These are phyloP conservation scores for Mesodorylaimus sp. DNA, from an alignment of 2,888 invertebrate species.

Conservation along the genomic window DNA sequence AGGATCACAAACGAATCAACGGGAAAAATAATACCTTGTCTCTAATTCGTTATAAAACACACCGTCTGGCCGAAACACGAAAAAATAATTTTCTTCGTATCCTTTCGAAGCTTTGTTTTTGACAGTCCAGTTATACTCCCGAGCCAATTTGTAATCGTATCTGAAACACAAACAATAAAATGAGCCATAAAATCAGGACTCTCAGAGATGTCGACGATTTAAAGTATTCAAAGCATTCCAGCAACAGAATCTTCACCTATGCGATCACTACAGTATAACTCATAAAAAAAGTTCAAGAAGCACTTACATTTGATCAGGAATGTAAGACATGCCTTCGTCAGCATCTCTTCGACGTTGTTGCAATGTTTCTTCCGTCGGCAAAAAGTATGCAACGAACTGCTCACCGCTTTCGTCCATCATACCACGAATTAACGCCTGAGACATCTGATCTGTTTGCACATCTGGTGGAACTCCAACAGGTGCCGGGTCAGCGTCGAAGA, in stretches of 20 bases:
- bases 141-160: slow-evolving; percentile 88
- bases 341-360: slow-evolving; percentile 67
- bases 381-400: slow-evolving; percentile 94
- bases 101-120: slow-evolving; percentile 48
- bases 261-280: neutral
- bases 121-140: slow-evolving; percentile 98
- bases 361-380: slow-evolving; percentile 79
- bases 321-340: slow-evolving; percentile 53
- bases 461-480: slow-evolving; percentile 66
- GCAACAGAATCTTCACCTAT: neutral
- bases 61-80: slow-evolving; percentile 32
- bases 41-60: slow-evolving; percentile 38
- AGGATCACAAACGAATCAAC: too few relatives aligned
- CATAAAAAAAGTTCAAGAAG: slow-evolving; percentile 1
- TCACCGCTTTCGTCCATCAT: slow-evolving; percentile 98
- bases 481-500: slow-evolving; percentile 94
- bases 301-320: slow-evolving; percentile 49
- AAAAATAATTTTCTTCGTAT: slow-evolving; percentile 37
- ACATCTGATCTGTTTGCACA: slow-evolving; percentile 87
- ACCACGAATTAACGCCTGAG: slow-evolving; percentile 96
- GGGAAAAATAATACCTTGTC: slow-evolving; percentile 32
- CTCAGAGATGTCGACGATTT: slow-evolving; percentile 20
- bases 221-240: neutral
- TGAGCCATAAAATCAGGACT: slow-evolving; percentile 20
- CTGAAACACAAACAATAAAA: slow-evolving; percentile 19